These are phyloP conservation scores for Brachypteracias leptosomus DNA, from an alignment of 2,113 vertebrate species.

Conservation along the genomic window DNA sequence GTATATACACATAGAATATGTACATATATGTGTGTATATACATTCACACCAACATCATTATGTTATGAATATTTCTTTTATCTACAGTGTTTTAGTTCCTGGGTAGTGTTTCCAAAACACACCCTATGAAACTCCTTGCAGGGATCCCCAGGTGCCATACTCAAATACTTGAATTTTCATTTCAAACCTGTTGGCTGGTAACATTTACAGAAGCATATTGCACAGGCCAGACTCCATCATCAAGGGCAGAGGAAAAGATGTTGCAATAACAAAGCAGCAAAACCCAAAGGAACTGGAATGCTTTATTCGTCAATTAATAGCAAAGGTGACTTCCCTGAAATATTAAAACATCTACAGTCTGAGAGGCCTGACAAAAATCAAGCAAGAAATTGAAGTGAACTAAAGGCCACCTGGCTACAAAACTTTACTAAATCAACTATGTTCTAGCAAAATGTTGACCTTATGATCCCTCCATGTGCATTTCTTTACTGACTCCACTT, in stretches of 20 bases:
- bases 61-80: not conserved
- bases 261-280: not conserved
- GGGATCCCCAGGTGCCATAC: rapidly evolving
- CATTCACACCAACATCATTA: not conserved
- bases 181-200: not conserved
- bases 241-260: not conserved
- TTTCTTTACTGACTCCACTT: not conserved
- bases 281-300: not conserved
- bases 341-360: rapidly evolving
- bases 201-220: not conserved
- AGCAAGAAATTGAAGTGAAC: not conserved
- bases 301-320: not conserved
- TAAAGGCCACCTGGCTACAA: not conserved
- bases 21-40: rapidly evolving
- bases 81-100: rapidly evolving
- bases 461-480: rapidly evolving
- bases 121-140: rapidly evolving
- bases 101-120: not conserved
- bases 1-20: not conserved
- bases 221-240: rapidly evolving
- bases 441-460: too few relatives aligned
- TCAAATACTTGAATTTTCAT: not conserved
- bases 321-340: not conserved
- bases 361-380: not conserved
- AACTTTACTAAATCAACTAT: not conserved